Conservation (phyloP, 2,888 invertebrate genomes). For the Protula sp. region DNA sequence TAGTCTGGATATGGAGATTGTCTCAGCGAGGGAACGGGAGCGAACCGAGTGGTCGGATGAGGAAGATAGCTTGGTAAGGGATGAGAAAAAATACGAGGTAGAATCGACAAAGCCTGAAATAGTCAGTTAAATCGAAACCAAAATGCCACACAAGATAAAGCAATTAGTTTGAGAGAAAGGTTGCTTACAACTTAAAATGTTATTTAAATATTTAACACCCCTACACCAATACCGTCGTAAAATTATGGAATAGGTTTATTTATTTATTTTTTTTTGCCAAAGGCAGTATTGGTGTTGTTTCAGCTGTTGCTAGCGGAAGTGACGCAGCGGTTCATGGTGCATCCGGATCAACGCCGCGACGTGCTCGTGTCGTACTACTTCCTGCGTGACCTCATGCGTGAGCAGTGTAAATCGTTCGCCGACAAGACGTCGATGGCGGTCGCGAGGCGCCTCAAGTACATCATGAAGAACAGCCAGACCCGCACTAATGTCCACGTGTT, state of each 20-base stretch:
- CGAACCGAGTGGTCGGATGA: conserved; percentile 62
- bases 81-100: no score
- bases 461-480: conserved; percentile 62
- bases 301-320: conserved; percentile 64
- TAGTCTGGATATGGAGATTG: no score
- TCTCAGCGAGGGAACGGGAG: no score
- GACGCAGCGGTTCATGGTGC: conserved; percentile 59
- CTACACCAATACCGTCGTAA: no score
- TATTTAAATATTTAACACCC: no score
- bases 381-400: conserved; percentile 43
- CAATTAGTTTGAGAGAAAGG: no score
- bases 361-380: conserved; percentile 10
- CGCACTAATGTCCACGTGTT: conserved; percentile 61
- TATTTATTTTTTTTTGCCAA: no score
- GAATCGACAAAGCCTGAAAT: no score
- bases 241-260: no score
- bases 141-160: no score
- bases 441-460: conserved; percentile 62
- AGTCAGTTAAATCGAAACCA: no score
- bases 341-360: conserved; percentile 1
- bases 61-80: conserved; percentile 65
- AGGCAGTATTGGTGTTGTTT: conserved; percentile 8
- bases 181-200: no score
- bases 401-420: conserved; percentile 30
- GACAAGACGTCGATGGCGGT: conserved; percentile 69